Base-by-base conservation (phyloP, 2,113 vertebrate species). In the Dasyornis broadbenti region DNA sequence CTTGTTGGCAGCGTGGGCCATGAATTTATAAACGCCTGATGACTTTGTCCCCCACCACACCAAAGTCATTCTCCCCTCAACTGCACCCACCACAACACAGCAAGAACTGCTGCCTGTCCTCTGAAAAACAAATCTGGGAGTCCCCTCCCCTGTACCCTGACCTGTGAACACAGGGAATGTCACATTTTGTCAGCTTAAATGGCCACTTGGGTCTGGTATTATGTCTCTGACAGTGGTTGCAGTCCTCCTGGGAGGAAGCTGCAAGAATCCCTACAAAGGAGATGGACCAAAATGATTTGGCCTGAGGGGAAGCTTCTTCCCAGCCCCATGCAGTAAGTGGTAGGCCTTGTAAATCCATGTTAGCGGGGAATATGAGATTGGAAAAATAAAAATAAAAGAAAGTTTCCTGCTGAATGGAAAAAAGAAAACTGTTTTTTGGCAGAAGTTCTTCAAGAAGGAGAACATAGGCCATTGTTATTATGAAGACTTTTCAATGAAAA, bases 391-490 rank as follows among this genome's bases (percentile, higher is more conserved):
- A 96, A 94, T 81, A 96, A 95, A 97, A 95, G 90, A 94, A 87
- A 93, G 88, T 83, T 96, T 96, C 94, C 93, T 90, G 93, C 94
- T 95, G 95, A 83, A 96, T 92, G 90, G 93, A 97, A 97, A 96
- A 97, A 96, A 96, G 93, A 95, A 93, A 97, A 94, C 90, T 93
- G 92, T 3, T 90, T 95, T 92, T 93, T 96, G 95, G 95, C 95
- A 97, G 87, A 97, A 94, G 92, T 89, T 95, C 88, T 94, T 92
- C 92, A 96, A 93, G 93, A 78, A 96, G 79, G 88, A 96, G 96
- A 97, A 97, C 85, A 96, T 35, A 96, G 95, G 88, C 96, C 94
- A 97, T 96, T 97, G 95, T 96, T 96, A 96, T 92, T 97, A 96
- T 90, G 94, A 95, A 96, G 95, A 95, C 88, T 96, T 91, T 92